These are phyloP conservation scores for Drymonia ruficornis DNA, from an alignment of 2,888 invertebrate genomes.

Conservation along the genomic window DNA sequence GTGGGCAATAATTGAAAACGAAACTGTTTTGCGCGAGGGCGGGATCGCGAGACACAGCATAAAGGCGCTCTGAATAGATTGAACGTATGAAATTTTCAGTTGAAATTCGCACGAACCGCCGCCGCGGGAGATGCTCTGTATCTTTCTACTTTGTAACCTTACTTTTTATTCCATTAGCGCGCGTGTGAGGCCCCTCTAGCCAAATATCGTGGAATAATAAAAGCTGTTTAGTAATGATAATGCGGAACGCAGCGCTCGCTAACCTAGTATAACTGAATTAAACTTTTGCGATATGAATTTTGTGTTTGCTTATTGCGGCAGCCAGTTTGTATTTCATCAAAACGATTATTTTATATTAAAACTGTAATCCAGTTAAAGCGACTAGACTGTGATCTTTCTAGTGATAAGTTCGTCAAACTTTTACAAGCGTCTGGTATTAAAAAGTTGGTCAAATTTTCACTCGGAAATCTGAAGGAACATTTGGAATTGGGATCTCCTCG, in stretches of 20 bases:
- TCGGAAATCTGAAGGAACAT: conserved; percentile 61
- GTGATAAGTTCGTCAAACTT: conserved; percentile 43
- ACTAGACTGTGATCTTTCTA: conserved; percentile 9
- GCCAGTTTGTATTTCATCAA: conserved; percentile 60
- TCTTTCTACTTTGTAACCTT: conserved; percentile 84
- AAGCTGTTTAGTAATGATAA: conserved; percentile 84
- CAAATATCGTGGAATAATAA: conserved; percentile 84
- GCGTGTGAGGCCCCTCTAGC: conserved; percentile 81
- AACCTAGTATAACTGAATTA: conserved; percentile 75
- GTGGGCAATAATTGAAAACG: conserved; percentile 85
- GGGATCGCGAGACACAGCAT: conserved; percentile 80
- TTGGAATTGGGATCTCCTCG: conserved; percentile 72
- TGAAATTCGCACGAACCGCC: conserved; percentile 80
- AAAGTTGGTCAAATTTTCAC: conserved; percentile 70
- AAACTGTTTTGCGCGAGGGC: conserved; percentile 79
- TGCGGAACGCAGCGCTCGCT: conserved; percentile 71
- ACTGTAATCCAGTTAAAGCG: conserved; percentile 22
- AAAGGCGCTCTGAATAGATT: conserved; percentile 83
- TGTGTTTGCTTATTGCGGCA: conserved; percentile 61
- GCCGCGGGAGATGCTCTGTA: conserved; percentile 80
- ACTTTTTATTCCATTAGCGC: conserved; percentile 85
- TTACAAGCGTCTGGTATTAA: conserved; percentile 54
- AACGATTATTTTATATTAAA: conserved; percentile 43
- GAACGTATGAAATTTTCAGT: conserved; percentile 85
- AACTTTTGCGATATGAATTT: conserved; percentile 67